Percentiles rank a stretch among this genome's conserved stretches.
Evolutionary conservation across 37 sponge, comb jelly and placozoan genomes (phyloP).

Genomic region (Theonella swinhoei): DNA sequence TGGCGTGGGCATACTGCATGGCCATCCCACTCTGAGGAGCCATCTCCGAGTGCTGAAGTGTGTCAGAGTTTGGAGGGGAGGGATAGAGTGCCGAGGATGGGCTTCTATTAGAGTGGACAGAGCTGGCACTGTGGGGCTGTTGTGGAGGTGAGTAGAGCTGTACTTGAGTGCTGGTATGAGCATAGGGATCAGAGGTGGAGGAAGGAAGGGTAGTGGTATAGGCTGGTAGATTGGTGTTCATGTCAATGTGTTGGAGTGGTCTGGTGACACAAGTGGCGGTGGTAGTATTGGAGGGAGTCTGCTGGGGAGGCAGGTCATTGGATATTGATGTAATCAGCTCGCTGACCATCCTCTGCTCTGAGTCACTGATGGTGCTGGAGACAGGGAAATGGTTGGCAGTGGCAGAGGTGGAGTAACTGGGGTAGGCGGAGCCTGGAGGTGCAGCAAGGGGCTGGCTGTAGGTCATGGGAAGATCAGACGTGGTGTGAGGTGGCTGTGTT

Average conservation of each 20-base stretch:
- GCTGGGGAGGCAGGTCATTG: background rate
- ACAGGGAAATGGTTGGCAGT: background rate
- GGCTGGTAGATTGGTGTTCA: too few species aligned
- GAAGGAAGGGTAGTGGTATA: background rate
- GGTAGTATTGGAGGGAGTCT: background rate
- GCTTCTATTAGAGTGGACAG: conserved; percentile 3
- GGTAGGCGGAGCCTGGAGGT: background rate
- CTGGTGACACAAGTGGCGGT: background rate
- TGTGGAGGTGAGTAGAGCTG: background rate
- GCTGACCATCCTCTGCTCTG: background rate
- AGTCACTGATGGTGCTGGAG: background rate
- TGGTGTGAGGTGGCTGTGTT: background rate
- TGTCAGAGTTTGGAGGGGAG: conserved; percentile 18
- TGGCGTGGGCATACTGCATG: background rate
- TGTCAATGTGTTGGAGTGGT: conserved; percentile 20
- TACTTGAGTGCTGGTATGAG: background rate
- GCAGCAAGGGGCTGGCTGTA: background rate
- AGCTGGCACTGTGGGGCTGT: conserved; percentile 2
- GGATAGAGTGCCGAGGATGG: conserved; percentile 4
- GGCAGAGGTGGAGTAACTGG: conserved; percentile 1
- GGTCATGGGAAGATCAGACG: background rate
- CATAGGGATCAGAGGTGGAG: background rate
- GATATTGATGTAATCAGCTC: conserved; percentile 8
- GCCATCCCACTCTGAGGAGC: background rate
- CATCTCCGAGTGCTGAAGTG: background rate